phyloP scores from a whole-genome alignment of 2,797 vertebrate species.

The Amblyopsis hoosieri region DNA sequence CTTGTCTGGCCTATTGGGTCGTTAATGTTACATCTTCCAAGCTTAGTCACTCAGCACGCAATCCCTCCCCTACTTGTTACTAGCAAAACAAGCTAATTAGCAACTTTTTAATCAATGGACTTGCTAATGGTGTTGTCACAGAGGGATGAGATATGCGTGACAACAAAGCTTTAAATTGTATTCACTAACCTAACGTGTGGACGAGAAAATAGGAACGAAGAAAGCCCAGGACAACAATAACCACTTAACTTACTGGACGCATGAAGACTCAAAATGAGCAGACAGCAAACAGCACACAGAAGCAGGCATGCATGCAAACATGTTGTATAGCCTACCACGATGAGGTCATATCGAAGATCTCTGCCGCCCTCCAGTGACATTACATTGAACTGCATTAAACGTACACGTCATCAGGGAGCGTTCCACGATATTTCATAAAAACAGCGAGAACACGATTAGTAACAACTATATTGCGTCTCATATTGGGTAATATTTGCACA shows the following conservation, averaged over 20 bases:
- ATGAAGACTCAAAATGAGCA: too few species aligned
- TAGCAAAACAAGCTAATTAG: constrained; percentile 78
- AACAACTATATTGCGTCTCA: not conserved
- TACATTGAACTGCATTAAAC: not conserved
- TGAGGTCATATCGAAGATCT: constrained; percentile 12
- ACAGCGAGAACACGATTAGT: not conserved
- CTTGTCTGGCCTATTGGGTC: constrained; percentile 30
- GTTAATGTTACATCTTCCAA: constrained; percentile 41
- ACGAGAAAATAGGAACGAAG: constrained; percentile 1
- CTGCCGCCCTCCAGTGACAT: constrained; percentile 39
- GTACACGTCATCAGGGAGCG: constrained; percentile 24
- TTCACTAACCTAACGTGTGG: constrained; percentile 25
- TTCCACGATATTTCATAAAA: constrained; percentile 31
- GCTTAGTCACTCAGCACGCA: constrained; percentile 39
- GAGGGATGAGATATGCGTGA: constrained; percentile 32
- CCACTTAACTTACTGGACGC: too few species aligned
- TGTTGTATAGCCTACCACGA: not conserved
- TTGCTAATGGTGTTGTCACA: constrained; percentile 56
- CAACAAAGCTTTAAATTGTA: constrained; percentile 6
- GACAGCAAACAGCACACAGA: too few species aligned
- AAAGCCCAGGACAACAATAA: constrained; percentile 37
- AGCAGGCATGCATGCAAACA: not conserved
- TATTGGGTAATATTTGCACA: not conserved
- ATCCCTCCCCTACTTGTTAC: constrained; percentile 55
- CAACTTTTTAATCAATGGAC: constrained; percentile 64